These are phyloP conservation scores for Tachyglossus aculeatus DNA, from an alignment of 2,797 vertebrate genomes.

Conservation along the genomic window DNA sequence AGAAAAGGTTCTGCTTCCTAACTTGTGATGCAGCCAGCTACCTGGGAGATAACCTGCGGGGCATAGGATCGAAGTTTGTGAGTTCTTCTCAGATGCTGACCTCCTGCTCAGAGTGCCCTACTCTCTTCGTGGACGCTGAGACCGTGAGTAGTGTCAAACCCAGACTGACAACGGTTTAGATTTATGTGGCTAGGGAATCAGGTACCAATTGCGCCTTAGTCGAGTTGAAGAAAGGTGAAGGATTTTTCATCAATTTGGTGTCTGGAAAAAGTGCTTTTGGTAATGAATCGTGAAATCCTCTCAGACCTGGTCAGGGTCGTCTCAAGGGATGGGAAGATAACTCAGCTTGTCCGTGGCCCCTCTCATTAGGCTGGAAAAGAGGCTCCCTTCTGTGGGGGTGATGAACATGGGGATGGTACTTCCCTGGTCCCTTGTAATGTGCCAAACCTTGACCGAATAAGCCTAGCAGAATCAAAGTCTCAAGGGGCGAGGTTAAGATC, in stretches of 20 bases:
- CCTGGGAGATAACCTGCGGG: slow-evolving; percentile 92
- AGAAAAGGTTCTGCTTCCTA: slow-evolving; percentile 95
- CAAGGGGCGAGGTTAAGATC: not conserved
- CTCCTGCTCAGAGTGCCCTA: slow-evolving; percentile 94
- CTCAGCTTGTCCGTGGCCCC: not conserved
- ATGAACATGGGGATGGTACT: not conserved
- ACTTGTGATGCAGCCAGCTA: slow-evolving; percentile 93
- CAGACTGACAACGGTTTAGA: not conserved
- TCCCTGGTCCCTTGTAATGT: not conserved
- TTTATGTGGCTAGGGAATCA: too few species aligned
- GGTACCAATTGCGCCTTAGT: not conserved
- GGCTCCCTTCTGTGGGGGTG: not conserved
- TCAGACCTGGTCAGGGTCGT: too few species aligned
- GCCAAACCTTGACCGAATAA: too few species aligned
- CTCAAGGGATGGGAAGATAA: not conserved
- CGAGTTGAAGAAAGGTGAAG: not conserved
- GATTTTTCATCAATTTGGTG: not conserved
- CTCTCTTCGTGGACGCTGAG: slow-evolving; percentile 95
- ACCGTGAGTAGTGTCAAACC: slow-evolving; percentile 81
- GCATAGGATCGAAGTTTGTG: slow-evolving; percentile 96
- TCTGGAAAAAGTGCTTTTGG: not conserved
- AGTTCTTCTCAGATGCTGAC: slow-evolving; percentile 96
- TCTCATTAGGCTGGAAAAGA: too few species aligned
- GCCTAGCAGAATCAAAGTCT: not conserved
- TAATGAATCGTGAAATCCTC: too few species aligned